phyloP scores from a whole-genome alignment of 2,113 vertebrate genomes.

The Callospermophilus lateralis region DNA sequence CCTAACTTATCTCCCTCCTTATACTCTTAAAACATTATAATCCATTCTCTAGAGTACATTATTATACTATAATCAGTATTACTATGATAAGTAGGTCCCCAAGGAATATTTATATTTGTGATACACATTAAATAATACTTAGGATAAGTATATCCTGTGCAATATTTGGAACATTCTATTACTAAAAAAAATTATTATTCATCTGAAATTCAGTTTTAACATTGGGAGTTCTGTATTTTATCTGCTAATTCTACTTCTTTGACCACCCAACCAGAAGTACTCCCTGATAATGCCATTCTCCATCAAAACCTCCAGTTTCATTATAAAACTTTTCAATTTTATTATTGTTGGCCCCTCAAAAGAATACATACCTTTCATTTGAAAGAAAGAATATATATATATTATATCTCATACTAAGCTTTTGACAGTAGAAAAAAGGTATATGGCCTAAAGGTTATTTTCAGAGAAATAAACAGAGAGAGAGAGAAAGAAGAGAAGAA shows the following conservation, averaged over 20 bases:
- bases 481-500: not conserved
- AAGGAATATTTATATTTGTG: not conserved
- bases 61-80: not conserved
- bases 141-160: not conserved
- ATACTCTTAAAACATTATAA: not conserved
- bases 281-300: not conserved
- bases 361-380: conserved; percentile 9
- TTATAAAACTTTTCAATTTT: not conserved
- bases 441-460: not conserved
- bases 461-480: not conserved
- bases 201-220: conserved; percentile 7
- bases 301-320: not conserved
- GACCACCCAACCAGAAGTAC: not conserved
- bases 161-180: not conserved
- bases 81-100: not conserved
- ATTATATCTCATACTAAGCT: not conserved
- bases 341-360: not conserved
- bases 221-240: not conserved
- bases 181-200: not conserved
- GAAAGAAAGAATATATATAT: not conserved
- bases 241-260: not conserved
- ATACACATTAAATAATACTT: not conserved
- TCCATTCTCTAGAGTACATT: not conserved
- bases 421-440: not conserved
- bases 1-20: not conserved